Percentiles rank a stretch among this genome's conserved stretches.
These are phyloP conservation scores for Corydoras sp. DNA, from an alignment of 2,113 vertebrate genomes.

Conservation along the genomic window DNA sequence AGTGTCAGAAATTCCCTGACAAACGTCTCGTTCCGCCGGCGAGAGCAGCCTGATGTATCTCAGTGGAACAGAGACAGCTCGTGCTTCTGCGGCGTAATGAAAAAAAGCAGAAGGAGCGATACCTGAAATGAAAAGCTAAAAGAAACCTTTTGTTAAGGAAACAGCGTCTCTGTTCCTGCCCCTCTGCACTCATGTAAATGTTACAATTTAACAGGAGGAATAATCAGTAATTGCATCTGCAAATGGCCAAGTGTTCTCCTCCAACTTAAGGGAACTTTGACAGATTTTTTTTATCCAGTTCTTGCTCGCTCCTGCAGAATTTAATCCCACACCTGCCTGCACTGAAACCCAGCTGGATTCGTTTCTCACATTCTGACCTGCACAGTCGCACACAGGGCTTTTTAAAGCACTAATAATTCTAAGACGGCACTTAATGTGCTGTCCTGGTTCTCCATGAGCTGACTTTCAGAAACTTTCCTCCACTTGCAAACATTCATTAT, in stretches of 20 bases:
- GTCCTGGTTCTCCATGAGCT: too few relatives aligned
- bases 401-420: too few relatives aligned
- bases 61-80: slow-evolving; percentile 6
- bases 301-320: too few relatives aligned
- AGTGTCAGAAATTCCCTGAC: slow-evolving; percentile 30
- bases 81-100: slow-evolving; percentile 7
- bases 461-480: too few relatives aligned
- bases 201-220: neutral
- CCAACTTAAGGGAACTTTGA: neutral
- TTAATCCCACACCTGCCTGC: too few relatives aligned
- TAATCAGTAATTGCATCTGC: neutral
- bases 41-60: slow-evolving; percentile 11
- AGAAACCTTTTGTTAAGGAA: slow-evolving; percentile 17
- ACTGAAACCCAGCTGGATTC: too few relatives aligned
- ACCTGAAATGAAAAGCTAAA: neutral
- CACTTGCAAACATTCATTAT: too few relatives aligned
- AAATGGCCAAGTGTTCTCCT: neutral
- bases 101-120: neutral
- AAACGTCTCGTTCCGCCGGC: slow-evolving; percentile 24
- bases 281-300: too few relatives aligned
- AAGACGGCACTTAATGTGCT: too few relatives aligned
- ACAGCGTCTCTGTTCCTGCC: neutral
- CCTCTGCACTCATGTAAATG: slow-evolving; percentile 12
- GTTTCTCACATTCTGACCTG: too few relatives aligned
- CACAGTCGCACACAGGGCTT: too few relatives aligned